Conservation (phyloP, 2,888 invertebrate genomes). For the Pomacea canaliculata region DNA sequence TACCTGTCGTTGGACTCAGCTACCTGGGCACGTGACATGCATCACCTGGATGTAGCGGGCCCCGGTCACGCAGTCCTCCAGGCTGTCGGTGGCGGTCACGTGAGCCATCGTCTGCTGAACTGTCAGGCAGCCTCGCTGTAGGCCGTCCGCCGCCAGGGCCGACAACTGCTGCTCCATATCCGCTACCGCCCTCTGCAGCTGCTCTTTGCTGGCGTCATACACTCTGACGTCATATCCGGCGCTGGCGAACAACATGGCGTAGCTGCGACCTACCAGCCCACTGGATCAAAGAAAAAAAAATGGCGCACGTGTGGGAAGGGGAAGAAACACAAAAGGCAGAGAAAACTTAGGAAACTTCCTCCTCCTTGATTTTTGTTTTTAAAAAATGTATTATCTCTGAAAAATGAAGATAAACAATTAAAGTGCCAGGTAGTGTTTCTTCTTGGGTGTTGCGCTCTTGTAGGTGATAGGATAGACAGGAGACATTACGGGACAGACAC, state of each 20-base stretch:
- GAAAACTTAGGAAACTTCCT: too few relatives aligned
- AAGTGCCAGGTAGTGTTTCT: too few relatives aligned
- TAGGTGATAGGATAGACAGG: too few relatives aligned
- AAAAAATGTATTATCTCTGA: too few relatives aligned
- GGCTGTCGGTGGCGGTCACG: conserved; percentile 80
- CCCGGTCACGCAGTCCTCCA: conserved; percentile 80
- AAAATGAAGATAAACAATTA: too few relatives aligned
- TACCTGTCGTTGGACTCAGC: too few relatives aligned
- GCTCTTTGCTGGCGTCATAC: conserved; percentile 75
- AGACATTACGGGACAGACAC: too few relatives aligned
- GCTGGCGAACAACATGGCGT: conserved; percentile 89
- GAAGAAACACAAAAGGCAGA: too few relatives aligned
- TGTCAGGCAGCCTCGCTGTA: conserved; percentile 81
- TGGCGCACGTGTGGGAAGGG: neutral
- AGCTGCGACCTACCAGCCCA: conserved; percentile 94
- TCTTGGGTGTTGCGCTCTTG: too few relatives aligned
- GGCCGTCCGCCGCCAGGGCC: conserved; percentile 69
- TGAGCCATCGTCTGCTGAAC: conserved; percentile 82
- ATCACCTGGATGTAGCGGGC: conserved; percentile 78
- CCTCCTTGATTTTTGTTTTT: too few relatives aligned
- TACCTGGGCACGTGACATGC: too few relatives aligned
- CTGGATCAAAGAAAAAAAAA: conserved; percentile 71
- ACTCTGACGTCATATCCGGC: conserved; percentile 41
- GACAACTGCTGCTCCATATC: conserved; percentile 79
- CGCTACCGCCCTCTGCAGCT: conserved; percentile 70